Base-by-base conservation (phyloP, 2,888 invertebrate species). In the Syrista parreyssii region DNA sequence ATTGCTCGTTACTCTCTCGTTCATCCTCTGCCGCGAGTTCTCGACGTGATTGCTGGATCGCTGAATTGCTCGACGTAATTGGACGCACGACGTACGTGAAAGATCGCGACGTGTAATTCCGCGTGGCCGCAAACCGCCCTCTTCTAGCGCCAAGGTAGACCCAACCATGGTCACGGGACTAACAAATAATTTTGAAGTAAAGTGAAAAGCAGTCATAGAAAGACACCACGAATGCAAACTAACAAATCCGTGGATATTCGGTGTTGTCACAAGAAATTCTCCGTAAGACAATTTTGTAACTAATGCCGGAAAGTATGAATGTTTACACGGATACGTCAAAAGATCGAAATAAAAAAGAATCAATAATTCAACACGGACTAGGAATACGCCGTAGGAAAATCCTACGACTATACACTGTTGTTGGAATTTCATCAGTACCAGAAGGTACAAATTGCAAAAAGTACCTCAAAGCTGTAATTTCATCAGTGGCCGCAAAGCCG, bases 31-130 rank as follows among this genome's bases (percentile, higher is more conserved):
- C 55, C 23, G 23, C 55, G 9, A 55, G 77, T 75, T 77, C 74
- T 40, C 77, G 71, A 71, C 75, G 78, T 78, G 78, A 78, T 78
- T 78, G 78, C 78, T 68, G 78, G 78, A 78, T 78, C 75, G 78
- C 73, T 78, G 78, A 75, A 75, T 75, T 75, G 73, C 75, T 75
- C 71, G 75, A 75, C 78, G 78, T 75, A 78, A 68, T 77, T 78
- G 75, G 75, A 78, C 78, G 75, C 78, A 75, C 75, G 78, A 75
- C 71, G 75, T 75, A 78, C 78, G 78, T 77, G 77, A 68, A 77
- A 74, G 77, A 74, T 77, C 75, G 78, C 74, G 75, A 68, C 78
- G 78, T 75, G 75, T 78, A 78, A 78, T 78, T 78, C 78, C 75
- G 32, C 75, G 71, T 33, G 71, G 34, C 77, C 74, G 75, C 74